Percentiles rank a stretch among this genome's conserved stretches.
Evolutionary conservation across 2,888 invertebrate genomes (phyloP).

Genomic region (Cyclophora punctaria): DNA sequence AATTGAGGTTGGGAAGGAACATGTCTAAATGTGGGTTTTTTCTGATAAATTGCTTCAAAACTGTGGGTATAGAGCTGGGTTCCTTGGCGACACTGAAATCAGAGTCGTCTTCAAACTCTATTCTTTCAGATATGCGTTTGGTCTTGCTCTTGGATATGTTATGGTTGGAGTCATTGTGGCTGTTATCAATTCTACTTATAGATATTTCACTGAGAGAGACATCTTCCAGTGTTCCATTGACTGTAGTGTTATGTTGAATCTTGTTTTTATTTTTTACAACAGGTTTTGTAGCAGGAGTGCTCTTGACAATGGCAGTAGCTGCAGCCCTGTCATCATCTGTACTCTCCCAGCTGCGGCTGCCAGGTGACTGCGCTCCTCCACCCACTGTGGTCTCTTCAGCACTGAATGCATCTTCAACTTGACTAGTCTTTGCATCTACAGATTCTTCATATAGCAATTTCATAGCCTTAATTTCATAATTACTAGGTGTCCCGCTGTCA

Average conservation of each 20-base stretch:
- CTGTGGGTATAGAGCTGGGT: slow-evolving; percentile 14
- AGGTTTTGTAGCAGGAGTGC: no score
- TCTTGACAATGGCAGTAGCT: neutral
- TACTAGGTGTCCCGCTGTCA: slow-evolving; percentile 1
- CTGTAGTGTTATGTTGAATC: neutral
- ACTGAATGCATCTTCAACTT: slow-evolving; percentile 18
- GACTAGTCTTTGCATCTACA: slow-evolving; percentile 6
- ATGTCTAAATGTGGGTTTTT: slow-evolving; percentile 27
- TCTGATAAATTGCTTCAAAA: slow-evolving; percentile 34
- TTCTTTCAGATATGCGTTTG: slow-evolving; percentile 38
- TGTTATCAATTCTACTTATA: slow-evolving; percentile 2
- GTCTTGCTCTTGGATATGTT: slow-evolving; percentile 1
- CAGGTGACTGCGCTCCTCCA: no score
- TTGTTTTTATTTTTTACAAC: neutral
- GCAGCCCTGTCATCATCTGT: neutral
- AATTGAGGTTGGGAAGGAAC: slow-evolving; percentile 14
- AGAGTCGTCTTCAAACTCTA: slow-evolving; percentile 47
- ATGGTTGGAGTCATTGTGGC: neutral
- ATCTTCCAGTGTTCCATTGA: neutral
- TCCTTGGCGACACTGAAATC: slow-evolving; percentile 6
- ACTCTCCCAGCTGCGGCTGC: no score
- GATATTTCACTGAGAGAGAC: neutral
- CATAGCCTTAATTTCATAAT: slow-evolving; percentile 12
- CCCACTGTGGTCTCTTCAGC: slow-evolving; percentile 20
- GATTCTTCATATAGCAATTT: neutral